Base-by-base conservation (phyloP, 2,797 vertebrate genomes). In the Gymnodraco acuticeps region DNA sequence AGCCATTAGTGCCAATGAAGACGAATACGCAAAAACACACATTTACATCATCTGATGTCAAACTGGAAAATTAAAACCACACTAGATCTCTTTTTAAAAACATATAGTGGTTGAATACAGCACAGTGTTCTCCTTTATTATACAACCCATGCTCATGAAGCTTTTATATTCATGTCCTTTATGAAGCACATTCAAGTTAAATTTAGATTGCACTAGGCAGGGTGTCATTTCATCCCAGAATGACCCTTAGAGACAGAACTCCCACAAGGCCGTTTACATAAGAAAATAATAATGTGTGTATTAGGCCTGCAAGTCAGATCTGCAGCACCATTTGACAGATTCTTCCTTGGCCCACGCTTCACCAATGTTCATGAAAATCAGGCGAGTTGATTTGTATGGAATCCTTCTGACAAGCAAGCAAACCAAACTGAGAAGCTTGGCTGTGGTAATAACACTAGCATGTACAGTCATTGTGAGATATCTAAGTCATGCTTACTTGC, bases 181-280 rank as follows among this genome's bases (percentile, higher is more conserved):
- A 65, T 51, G 51, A 65, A 20, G 19, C 0, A 31, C 53, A 70
- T 67, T 73, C 50, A 70, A 67, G 56, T 33, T 85, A 77, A 58
- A 73, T 78, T 77, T 77, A 78, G 56, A 86, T 38, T 14, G 16
- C 48, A 66, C 41, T 46, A 23, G 52, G 11, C 42, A 73, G 19
- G 2, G 43, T 41, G 74, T 70, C 48, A 62, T 56, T 45, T 61
- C 33, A 63, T 43, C 59, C 47, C 9, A 70, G 41, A 73, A 38
- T 33, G 33, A 38, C 33, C 8, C 33, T 38, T 38, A 38, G 33
- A 38, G 33, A 38, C 33, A 38, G 33, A 38, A 38, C 33, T 38
- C 33, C 33, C 7, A 38, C 8, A 38, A 38, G 7, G 33, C 7
- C 8, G 2, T 38, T 38, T 9, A 38, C 33, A 38, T 38, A 38